phyloP scores from a whole-genome alignment of 2,797 vertebrate species.

The Selene dorsalis region DNA sequence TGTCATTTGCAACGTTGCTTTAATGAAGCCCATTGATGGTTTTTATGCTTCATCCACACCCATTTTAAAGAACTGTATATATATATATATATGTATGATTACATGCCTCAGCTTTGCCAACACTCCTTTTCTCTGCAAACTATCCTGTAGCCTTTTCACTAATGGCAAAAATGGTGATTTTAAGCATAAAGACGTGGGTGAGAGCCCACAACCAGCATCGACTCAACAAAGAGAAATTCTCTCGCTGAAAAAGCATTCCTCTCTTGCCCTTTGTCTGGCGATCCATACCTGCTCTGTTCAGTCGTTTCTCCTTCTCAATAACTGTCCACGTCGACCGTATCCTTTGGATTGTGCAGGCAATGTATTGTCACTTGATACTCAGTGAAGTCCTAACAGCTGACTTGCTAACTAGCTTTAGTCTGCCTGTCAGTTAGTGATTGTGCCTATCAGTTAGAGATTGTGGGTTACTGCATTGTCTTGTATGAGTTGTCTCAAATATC shows the following conservation, averaged over 20 bases:
- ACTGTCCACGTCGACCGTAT: constrained; percentile 59
- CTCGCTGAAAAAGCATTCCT: constrained; percentile 32
- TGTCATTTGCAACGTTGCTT: constrained; percentile 48
- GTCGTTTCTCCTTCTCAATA: constrained; percentile 51
- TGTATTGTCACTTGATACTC: constrained; percentile 69
- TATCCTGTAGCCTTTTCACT: constrained; percentile 48
- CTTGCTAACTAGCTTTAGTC: constrained; percentile 69
- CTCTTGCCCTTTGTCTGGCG: constrained; percentile 52
- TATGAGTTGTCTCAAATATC: constrained; percentile 65
- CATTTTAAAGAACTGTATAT: constrained; percentile 57
- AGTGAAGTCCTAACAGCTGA: constrained; percentile 70
- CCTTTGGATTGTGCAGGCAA: constrained; percentile 72
- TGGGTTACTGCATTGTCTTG: constrained; percentile 73
- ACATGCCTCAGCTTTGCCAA: constrained; percentile 65
- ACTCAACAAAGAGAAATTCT: constrained; percentile 38
- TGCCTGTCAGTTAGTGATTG: constrained; percentile 74
- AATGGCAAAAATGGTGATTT: constrained; percentile 34
- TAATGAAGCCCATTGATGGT: constrained; percentile 35
- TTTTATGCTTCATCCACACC: constrained; percentile 48
- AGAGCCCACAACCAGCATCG: constrained; percentile 39
- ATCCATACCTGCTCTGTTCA: constrained; percentile 54
- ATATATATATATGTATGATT: constrained; percentile 61
- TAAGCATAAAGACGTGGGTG: constrained; percentile 19
- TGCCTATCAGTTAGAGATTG: constrained; percentile 75
- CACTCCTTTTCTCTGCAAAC: constrained; percentile 53